Evolutionary conservation across 2,797 vertebrate species (phyloP).

Genomic region (Staurois parvus): DNA sequence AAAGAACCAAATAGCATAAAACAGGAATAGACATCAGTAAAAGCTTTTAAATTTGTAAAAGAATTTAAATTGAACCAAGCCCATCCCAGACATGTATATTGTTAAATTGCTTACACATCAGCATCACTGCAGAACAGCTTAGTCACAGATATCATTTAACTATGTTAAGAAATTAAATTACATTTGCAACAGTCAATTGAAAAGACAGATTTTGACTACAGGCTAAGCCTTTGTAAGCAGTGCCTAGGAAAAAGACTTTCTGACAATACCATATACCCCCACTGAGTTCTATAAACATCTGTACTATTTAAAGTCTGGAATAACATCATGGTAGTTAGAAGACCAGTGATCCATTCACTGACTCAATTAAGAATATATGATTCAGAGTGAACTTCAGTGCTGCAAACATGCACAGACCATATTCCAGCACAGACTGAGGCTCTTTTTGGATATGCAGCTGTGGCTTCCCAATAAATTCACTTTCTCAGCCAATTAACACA

Average conservation of each 20-base stretch:
- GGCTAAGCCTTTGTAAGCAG: not conserved
- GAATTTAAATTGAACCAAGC: no score
- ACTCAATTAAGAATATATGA: slow-evolving; percentile 15
- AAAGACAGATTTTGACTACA: not conserved
- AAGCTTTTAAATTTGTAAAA: no score
- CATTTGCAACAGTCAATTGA: not conserved
- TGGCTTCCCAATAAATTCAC: slow-evolving; percentile 20
- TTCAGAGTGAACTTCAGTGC: not conserved
- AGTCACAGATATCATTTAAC: no score
- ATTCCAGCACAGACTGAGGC: not conserved
- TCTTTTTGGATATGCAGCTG: slow-evolving; percentile 27
- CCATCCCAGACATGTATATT: no score
- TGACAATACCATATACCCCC: not conserved
- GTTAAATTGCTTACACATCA: no score
- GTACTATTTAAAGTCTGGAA: slow-evolving; percentile 12
- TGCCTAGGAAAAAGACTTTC: not conserved
- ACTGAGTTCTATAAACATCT: slow-evolving; percentile 6
- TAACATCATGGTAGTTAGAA: slow-evolving; percentile 26
- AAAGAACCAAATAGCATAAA: no score
- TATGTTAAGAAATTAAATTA: not conserved
- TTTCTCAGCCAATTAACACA: slow-evolving; percentile 34
- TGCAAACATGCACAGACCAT: slow-evolving; percentile 22
- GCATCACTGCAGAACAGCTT: no score
- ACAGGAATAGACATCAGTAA: no score
- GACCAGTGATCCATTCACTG: slow-evolving; percentile 42